Base-by-base conservation (phyloP, 2,113 vertebrate species). In the Zosterops pallidus region DNA sequence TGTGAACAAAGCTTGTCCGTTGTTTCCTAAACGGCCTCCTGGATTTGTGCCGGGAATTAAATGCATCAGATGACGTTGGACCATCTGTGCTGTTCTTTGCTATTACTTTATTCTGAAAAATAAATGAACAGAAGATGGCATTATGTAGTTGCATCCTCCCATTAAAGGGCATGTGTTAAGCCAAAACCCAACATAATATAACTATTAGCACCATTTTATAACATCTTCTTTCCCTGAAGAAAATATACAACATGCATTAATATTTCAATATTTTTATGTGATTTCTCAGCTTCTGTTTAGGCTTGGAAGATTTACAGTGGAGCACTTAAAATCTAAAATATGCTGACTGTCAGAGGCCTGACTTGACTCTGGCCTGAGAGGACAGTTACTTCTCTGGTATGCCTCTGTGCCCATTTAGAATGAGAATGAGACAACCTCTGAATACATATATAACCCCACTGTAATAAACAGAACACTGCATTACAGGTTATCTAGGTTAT, bases 41-140 rank as follows among this genome's bases (percentile, higher is more conserved):
- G 82, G 71, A 75, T 71, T 96, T 94, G 91, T 90, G 67, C 83
- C 87, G 82, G 15, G n/a, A 28, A 80, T 83, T 93, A 94, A 95
- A 67, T 75, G 62, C 57, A 87, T 52, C 13, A 11, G 52, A 79
- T 84, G 81, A 76, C 0, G 0, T 49, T 76, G 55, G 64, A 31
- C 39, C 55, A 57, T 72, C 64, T 80, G 42, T 65, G 46, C 52
- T 79, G 31, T 74, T 28, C 67, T 95, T 95, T 87, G 22, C 41
- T 82, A 49, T 69, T 65, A 67, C 89, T 94, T 90, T 90, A 53
- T 87, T 86, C 35, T 65, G 64, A 85, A 93, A 95, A 88, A 65
- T 55, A 86, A 95, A 85, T 79, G 12, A 92, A 46, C 44, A 75
- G 37, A 87, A 86, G 64, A 79, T 29, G 2, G 9, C 49, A 60